phyloP scores from a whole-genome alignment of 1,140 invertebrate species.

The Meloidogyne chitwoodi region DNA sequence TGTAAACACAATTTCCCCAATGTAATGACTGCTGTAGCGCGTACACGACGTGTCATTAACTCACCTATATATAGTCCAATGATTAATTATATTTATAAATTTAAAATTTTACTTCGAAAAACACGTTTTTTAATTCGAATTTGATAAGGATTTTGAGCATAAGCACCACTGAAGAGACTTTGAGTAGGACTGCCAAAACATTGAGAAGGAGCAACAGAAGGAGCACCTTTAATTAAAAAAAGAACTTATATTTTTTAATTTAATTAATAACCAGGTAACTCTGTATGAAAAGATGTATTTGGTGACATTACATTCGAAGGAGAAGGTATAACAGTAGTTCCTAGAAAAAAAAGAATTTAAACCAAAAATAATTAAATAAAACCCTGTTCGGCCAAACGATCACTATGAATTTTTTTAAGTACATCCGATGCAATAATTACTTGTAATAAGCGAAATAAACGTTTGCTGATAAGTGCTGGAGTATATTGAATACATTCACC shows the following conservation, averaged over 20 bases:
- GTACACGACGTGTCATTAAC: slow-evolving; percentile 25
- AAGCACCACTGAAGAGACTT: not conserved
- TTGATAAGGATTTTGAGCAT: not conserved
- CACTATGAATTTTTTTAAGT: slow-evolving; percentile 16
- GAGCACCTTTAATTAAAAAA: not conserved
- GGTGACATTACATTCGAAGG: slow-evolving; percentile 8
- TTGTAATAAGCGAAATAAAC: slow-evolving; percentile 38
- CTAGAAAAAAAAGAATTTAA: not conserved
- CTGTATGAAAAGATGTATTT: slow-evolving; percentile 11
- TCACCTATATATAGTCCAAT: slow-evolving; percentile 1
- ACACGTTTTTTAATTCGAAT: slow-evolving; percentile 23
- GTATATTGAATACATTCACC: slow-evolving; percentile 43
- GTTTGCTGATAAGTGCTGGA: slow-evolving; percentile 26
- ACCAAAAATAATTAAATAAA: not conserved
- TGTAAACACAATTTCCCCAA: slow-evolving; percentile 30
- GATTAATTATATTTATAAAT: not conserved
- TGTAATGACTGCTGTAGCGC: slow-evolving; percentile 33
- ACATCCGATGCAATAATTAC: slow-evolving; percentile 35
- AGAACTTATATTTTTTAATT: not conserved
- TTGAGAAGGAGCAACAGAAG: not conserved
- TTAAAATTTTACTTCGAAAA: slow-evolving; percentile 1
- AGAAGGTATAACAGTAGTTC: not conserved
- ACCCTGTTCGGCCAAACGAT: not conserved
- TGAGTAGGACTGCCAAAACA: slow-evolving; percentile 8
- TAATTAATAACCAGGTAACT: not conserved